Conservation (phyloP, 2,113 vertebrate species). For the Vimba vimba region DNA sequence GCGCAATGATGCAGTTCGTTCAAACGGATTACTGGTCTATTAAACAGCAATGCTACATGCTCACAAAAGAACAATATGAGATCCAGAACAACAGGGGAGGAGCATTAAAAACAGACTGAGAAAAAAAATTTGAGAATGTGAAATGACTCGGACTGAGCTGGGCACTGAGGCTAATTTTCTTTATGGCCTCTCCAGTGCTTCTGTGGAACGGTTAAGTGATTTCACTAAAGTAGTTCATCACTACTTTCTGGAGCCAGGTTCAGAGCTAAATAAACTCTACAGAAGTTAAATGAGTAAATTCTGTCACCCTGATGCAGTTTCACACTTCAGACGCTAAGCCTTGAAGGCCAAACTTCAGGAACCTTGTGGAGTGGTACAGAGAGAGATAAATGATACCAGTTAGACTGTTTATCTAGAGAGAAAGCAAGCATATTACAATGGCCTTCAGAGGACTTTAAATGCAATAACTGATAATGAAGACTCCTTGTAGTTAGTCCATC, state of each 20-base stretch:
- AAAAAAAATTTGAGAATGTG: background rate
- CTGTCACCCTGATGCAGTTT: background rate
- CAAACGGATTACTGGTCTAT: background rate
- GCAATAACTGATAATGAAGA: slow-evolving; percentile 61
- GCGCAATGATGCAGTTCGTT: background rate
- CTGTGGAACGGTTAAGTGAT: slow-evolving; percentile 25
- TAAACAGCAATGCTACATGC: background rate
- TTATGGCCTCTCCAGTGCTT: slow-evolving; percentile 48
- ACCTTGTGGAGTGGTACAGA: slow-evolving; percentile 4
- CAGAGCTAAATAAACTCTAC: slow-evolving; percentile 40
- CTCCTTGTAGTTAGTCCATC: slow-evolving; percentile 9
- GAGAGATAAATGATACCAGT: background rate
- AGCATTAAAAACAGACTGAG: slow-evolving; percentile 22
- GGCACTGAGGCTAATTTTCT: slow-evolving; percentile 19
- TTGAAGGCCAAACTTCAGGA: slow-evolving; percentile 8
- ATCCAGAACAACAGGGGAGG: slow-evolving; percentile 5
- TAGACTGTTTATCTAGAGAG: slow-evolving; percentile 24
- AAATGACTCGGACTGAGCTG: slow-evolving; percentile 27
- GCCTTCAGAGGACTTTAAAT: slow-evolving; percentile 3
- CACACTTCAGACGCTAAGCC: background rate
- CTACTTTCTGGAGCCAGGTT: slow-evolving; percentile 6
- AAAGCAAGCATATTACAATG: slow-evolving; percentile 10
- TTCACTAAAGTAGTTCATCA: slow-evolving; percentile 35
- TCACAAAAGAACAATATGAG: background rate
- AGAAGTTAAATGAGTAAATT: slow-evolving; percentile 24